phyloP scores from a whole-genome alignment of 2,888 invertebrate genomes.

The Megamerina dolium region DNA sequence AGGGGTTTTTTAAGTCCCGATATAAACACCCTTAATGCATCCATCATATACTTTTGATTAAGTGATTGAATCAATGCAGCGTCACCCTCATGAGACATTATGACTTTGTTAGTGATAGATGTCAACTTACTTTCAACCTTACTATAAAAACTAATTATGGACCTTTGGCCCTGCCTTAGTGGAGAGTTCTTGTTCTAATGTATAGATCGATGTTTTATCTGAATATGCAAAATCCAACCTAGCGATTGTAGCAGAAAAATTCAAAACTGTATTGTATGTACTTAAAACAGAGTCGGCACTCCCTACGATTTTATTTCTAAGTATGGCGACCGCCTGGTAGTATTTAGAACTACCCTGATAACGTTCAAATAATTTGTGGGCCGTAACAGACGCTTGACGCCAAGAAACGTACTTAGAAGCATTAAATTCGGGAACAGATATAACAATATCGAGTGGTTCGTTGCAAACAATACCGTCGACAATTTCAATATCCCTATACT shows the following conservation, averaged over 20 bases:
- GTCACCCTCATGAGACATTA: not conserved
- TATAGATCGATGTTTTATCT: conserved; percentile 8
- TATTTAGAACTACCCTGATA: not conserved
- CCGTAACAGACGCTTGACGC: conserved; percentile 8
- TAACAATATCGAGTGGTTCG: too few species aligned
- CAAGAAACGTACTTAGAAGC: too few species aligned
- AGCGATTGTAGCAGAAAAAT: not conserved
- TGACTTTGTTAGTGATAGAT: conserved; percentile 1
- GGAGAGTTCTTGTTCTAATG: conserved; percentile 10
- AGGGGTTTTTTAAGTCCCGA: too few species aligned
- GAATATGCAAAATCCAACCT: conserved; percentile 10
- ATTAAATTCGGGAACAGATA: too few species aligned
- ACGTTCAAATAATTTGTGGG: conserved; percentile 4
- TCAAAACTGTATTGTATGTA: not conserved
- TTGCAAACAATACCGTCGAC: too few species aligned
- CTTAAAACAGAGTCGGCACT: not conserved
- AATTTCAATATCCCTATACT: too few species aligned
- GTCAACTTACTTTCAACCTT: conserved; percentile 5
- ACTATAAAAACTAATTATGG: conserved; percentile 7
- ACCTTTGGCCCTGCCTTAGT: conserved; percentile 14
- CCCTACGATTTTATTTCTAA: too few species aligned
- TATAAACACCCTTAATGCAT: too few species aligned
- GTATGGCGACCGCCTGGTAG: conserved; percentile 7
- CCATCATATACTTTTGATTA: conserved; percentile 10
- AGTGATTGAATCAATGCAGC: not conserved